phyloP scores from a whole-genome alignment of 92 coral and sea anemone genomes.

The Zoanthus solanderi region DNA sequence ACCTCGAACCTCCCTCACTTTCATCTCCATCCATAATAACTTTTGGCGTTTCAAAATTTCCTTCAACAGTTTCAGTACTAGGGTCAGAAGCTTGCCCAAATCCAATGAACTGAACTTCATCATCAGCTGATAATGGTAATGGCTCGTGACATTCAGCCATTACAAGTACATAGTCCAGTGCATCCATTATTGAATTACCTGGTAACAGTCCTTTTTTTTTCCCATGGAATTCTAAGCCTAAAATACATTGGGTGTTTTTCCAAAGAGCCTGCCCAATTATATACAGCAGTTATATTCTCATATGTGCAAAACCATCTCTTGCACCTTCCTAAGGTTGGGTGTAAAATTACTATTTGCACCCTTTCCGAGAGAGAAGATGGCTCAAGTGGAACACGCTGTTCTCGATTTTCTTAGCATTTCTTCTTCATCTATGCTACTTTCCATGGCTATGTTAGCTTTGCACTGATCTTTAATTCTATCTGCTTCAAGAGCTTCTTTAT shows the following conservation, averaged over 20 bases:
- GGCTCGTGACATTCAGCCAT: not conserved
- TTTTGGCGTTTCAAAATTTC: not conserved
- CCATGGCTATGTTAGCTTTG: not conserved
- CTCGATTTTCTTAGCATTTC: not conserved
- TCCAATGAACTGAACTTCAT: not conserved
- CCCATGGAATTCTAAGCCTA: not conserved
- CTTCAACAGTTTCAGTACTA: not conserved
- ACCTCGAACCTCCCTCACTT: not conserved
- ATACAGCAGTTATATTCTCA: not conserved
- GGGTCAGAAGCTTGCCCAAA: not conserved
- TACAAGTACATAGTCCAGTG: conserved; percentile 2
- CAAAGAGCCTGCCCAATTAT: conserved; percentile 2
- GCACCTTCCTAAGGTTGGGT: conserved; percentile 1
- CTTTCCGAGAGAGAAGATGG: not conserved
- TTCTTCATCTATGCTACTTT: not conserved
- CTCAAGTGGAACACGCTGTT: not conserved
- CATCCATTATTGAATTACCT: conserved; percentile 1
- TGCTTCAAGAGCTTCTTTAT: not conserved
- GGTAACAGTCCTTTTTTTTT: not conserved
- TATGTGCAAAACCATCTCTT: not conserved
- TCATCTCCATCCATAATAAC: not conserved
- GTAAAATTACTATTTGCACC: not conserved
- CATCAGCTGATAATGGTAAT: not conserved
- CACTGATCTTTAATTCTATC: not conserved
- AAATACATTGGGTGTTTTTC: not conserved